Percentiles rank a stretch among this genome's conserved stretches.
phyloP scores from a whole-genome alignment of 2,113 vertebrate species.

The Mystacornis crossleyi region DNA sequence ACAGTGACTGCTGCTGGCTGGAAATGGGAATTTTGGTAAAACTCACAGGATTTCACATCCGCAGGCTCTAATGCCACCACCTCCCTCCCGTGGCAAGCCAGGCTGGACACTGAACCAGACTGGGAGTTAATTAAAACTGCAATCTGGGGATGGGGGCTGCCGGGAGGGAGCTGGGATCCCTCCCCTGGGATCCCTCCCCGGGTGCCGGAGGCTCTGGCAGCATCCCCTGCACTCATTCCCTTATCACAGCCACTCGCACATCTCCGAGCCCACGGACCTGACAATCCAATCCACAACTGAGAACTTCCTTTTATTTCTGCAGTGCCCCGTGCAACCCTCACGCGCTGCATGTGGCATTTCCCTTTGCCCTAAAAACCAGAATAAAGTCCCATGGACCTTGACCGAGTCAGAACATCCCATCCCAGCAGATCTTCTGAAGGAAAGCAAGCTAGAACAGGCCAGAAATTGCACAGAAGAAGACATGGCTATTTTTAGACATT shows the following conservation, averaged over 20 bases:
- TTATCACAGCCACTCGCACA: not conserved
- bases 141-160: not conserved
- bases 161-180: not conserved
- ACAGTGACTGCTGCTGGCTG: not conserved
- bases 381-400: not conserved
- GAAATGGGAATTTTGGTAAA: not conserved
- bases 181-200: too few species aligned
- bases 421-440: not conserved
- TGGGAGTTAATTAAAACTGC: not conserved
- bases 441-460: not conserved
- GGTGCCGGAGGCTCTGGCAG: not conserved
- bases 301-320: not conserved
- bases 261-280: not conserved
- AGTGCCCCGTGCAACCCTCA: not conserved
- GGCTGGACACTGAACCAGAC: not conserved
- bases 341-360: rapidly evolving
- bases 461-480: not conserved
- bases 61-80: rapidly evolving
- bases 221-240: not conserved
- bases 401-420: not conserved
- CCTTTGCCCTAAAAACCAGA: not conserved
- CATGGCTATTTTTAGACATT: not conserved
- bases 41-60: not conserved
- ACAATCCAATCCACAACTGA: rapidly evolving
- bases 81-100: not conserved